Evolutionary conservation across 2,113 vertebrate genomes (phyloP).

Genomic region (Tupaia chinensis): DNA sequence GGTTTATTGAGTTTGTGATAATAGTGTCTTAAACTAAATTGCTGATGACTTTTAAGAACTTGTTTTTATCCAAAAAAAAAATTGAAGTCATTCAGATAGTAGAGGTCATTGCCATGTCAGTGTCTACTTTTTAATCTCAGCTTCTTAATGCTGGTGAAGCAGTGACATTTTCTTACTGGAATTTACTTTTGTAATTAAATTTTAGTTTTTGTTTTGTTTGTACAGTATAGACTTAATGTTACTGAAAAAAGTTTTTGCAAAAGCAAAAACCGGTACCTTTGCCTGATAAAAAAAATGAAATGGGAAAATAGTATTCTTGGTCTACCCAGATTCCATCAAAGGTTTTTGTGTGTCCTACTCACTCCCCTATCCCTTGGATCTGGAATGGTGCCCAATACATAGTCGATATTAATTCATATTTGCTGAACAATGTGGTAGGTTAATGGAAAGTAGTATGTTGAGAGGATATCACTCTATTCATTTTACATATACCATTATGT

Average conservation of each 20-base stretch:
- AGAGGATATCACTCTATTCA: not conserved
- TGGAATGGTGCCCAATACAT: not conserved
- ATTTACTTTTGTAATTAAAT: slow-evolving; percentile 33
- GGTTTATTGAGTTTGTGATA: slow-evolving; percentile 17
- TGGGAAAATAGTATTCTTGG: slow-evolving; percentile 18
- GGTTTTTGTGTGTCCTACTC: not conserved
- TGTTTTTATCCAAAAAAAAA: slow-evolving; percentile 35
- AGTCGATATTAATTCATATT: not conserved
- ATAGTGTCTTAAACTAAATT: slow-evolving; percentile 27
- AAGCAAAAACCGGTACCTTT: slow-evolving; percentile 20
- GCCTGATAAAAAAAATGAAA: not conserved
- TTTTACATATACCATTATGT: not conserved
- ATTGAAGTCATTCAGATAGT: not conserved
- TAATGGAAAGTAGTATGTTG: slow-evolving; percentile 38
- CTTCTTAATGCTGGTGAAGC: slow-evolving; percentile 11
- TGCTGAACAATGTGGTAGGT: slow-evolving; percentile 1
- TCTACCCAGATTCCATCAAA: not conserved
- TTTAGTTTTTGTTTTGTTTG: slow-evolving; percentile 28
- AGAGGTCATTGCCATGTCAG: not conserved
- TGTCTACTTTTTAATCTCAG: slow-evolving; percentile 25
- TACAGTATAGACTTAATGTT: not conserved
- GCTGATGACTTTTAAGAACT: not conserved
- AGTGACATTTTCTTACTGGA: not conserved
- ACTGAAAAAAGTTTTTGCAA: not conserved
- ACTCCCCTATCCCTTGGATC: not conserved